A percentile compares a stretch with the other conserved stretches of the same genome.
These are phyloP conservation scores for Zapus hudsonius DNA, from an alignment of 2,113 vertebrate species.

Conservation along the genomic window DNA sequence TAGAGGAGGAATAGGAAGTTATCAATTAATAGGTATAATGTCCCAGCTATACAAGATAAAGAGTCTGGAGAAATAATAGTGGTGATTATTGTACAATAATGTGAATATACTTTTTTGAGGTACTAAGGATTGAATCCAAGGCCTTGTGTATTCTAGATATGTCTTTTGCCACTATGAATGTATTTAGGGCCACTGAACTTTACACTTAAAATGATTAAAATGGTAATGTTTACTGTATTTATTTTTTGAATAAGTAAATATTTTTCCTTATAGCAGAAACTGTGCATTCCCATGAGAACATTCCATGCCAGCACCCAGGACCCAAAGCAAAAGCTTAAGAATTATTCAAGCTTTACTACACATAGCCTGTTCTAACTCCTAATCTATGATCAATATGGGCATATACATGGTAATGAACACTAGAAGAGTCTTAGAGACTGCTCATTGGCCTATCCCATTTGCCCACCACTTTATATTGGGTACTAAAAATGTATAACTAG, in stretches of 20 bases:
- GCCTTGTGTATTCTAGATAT: neutral
- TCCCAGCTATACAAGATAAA: neutral
- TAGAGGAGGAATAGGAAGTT: neutral
- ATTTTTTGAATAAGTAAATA: too few species aligned
- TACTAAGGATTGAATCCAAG: neutral
- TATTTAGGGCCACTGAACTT: constrained; percentile 20
- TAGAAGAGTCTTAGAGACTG: neutral
- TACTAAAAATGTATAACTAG: neutral
- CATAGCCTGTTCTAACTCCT: neutral
- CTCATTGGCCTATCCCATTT: neutral
- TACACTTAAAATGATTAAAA: neutral
- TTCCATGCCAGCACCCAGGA: neutral
- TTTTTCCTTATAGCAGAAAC: constrained; percentile 32
- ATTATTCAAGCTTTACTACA: constrained; percentile 8
- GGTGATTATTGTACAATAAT: neutral
- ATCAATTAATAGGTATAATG: neutral
- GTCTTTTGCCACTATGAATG: neutral
- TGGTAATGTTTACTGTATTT: neutral
- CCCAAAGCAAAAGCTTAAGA: neutral
- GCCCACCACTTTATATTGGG: neutral
- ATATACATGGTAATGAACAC: neutral
- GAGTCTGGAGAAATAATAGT: neutral
- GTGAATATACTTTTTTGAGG: neutral
- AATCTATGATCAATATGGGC: neutral
- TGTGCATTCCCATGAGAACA: neutral